Evolutionary conservation across 2,888 invertebrate genomes (phyloP).

Genomic region (Machimus atricapillus): DNA sequence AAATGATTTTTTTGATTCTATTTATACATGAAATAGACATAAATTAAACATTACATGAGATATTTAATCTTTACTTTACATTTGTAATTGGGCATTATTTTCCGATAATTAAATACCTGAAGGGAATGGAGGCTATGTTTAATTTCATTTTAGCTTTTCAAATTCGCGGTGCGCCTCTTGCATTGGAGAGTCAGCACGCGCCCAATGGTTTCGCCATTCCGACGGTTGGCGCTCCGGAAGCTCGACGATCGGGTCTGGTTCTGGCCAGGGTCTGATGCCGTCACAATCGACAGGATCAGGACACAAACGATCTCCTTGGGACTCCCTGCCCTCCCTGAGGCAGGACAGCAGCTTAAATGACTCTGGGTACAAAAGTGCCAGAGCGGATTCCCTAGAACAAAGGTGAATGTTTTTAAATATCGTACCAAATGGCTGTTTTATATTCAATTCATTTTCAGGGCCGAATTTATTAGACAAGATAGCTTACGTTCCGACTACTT

Average conservation of each 20-base stretch:
- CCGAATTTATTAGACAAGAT: constrained; percentile 87
- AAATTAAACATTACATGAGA: no score
- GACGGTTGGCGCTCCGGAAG: constrained; percentile 86
- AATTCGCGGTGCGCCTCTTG: constrained; percentile 82
- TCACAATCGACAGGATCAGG: constrained; percentile 61
- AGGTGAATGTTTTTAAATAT: constrained; percentile 66
- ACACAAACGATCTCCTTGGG: constrained; percentile 86
- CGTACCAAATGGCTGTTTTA: neutral
- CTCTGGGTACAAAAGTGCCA: constrained; percentile 84
- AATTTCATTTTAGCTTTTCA: constrained; percentile 61
- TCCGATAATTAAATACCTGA: neutral
- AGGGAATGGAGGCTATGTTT: neutral
- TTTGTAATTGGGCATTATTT: neutral
- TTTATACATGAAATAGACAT: no score
- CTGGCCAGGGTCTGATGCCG: constrained; percentile 65
- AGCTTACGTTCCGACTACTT: constrained; percentile 88
- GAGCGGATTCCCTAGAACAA: constrained; percentile 87
- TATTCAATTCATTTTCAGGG: constrained; percentile 65
- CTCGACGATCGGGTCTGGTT: constrained; percentile 71
- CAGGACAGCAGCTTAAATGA: constrained; percentile 88
- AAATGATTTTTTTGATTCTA: no score
- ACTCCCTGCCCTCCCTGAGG: constrained; percentile 82
- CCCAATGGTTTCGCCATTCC: constrained; percentile 89
- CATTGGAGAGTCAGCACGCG: constrained; percentile 87
- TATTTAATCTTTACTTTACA: neutral